phyloP scores from a whole-genome alignment of 2,888 invertebrate species.

The Trissolcus japonicus region DNA sequence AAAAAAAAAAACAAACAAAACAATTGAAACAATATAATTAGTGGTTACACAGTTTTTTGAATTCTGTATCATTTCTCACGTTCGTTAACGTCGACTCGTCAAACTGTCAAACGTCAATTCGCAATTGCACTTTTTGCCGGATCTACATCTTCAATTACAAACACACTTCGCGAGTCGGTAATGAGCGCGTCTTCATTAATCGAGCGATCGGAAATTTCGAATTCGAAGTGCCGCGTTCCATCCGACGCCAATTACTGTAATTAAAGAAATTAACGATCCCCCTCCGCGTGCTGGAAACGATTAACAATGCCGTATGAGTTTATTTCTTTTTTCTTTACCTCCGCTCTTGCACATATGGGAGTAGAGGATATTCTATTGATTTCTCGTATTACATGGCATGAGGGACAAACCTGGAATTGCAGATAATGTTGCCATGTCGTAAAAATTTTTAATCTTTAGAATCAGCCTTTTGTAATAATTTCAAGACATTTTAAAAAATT shows the following conservation, averaged over 20 bases:
- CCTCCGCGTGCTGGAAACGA: neutral
- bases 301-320: conserved; percentile 1
- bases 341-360: neutral
- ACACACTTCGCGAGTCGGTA: conserved; percentile 20
- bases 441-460: no score
- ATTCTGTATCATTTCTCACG: conserved; percentile 1
- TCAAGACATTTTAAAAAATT: no score
- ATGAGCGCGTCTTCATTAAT: conserved; percentile 28
- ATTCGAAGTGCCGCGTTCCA: conserved; percentile 3
- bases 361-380: conserved; percentile 1
- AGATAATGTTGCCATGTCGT: no score
- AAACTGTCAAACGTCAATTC: conserved; percentile 14
- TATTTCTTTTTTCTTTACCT: neutral
- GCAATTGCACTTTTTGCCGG: conserved; percentile 13
- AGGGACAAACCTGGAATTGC: no score
- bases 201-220: conserved; percentile 22
- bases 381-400: neutral
- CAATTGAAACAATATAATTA: no score
- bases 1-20: no score
- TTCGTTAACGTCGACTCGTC: conserved; percentile 6
- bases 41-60: no score
- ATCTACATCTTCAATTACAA: conserved; percentile 12
- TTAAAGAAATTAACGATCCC: conserved; percentile 24
- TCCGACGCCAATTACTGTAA: conserved; percentile 28
- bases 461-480: no score